Percentiles rank a stretch among this genome's conserved stretches.
Conservation (phyloP, 2,113 vertebrate genomes). For the Pseudonaja textilis region DNA sequence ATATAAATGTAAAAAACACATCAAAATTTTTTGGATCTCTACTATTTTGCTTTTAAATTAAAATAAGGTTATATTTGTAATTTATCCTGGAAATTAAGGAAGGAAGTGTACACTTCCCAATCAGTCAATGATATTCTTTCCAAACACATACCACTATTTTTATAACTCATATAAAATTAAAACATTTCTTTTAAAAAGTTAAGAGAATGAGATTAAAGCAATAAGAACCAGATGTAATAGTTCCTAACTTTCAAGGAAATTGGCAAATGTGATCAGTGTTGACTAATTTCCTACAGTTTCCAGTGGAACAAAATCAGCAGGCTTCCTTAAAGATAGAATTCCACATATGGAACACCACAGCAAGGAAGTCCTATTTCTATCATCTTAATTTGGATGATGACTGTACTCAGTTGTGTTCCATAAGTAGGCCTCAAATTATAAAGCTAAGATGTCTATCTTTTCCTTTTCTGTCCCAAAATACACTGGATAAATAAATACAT, state of each 20-base stretch:
- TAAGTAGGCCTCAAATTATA: not conserved
- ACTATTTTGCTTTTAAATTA: not conserved
- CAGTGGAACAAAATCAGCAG: not conserved
- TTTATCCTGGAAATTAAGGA: not conserved
- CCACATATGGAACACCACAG: not conserved
- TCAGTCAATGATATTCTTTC: not conserved
- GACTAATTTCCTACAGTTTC: not conserved
- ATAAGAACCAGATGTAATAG: not conserved
- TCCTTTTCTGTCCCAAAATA: not conserved
- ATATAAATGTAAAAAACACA: not conserved
- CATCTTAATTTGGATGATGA: not conserved
- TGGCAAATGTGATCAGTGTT: not conserved
- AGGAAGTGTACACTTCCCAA: not conserved
- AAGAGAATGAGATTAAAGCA: not conserved
- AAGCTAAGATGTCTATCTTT: not conserved
- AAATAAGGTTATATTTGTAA: not conserved
- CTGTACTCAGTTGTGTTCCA: not conserved
- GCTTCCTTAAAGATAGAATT: not conserved
- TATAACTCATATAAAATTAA: not conserved
- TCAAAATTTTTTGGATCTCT: not conserved
- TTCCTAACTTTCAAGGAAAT: not conserved
- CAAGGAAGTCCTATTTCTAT: not conserved
- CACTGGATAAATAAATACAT: not conserved
- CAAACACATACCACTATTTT: not conserved
- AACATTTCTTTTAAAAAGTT: not conserved